Evolutionary conservation across 2,113 vertebrate genomes (phyloP).

Genomic region (Salvelinus namaycush): DNA sequence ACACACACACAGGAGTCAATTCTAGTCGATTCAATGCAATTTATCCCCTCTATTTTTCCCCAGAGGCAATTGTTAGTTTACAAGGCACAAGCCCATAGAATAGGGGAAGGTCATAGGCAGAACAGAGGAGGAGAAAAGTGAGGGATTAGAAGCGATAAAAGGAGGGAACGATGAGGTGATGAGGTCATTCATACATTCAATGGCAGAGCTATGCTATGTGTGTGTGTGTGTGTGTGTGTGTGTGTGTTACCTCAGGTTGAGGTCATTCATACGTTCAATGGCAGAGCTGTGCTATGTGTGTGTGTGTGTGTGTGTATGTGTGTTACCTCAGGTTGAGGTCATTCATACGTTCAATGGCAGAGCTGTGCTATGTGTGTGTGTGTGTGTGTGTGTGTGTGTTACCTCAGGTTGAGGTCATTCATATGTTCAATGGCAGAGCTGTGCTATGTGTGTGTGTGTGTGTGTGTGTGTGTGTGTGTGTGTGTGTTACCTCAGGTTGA

Average conservation of each 20-base stretch:
- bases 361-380: slow-evolving; percentile 68
- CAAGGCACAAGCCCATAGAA: too few relatives aligned
- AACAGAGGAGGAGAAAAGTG: too few relatives aligned
- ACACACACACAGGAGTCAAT: neutral
- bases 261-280: slow-evolving; percentile 85
- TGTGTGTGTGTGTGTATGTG: slow-evolving; percentile 40
- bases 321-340: slow-evolving; percentile 87
- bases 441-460: slow-evolving; percentile 42
- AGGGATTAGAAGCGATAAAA: too few relatives aligned
- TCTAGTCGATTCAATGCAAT: neutral
- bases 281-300: slow-evolving; percentile 76
- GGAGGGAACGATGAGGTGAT: slow-evolving; percentile 72
- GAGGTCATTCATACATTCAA: slow-evolving; percentile 85
- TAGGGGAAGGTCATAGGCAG: too few relatives aligned
- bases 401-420: slow-evolving; percentile 91
- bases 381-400: slow-evolving; percentile 44
- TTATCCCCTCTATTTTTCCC: neutral
- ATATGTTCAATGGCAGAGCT: slow-evolving; percentile 86
- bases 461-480: slow-evolving; percentile 38
- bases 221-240: slow-evolving; percentile 6
- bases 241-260: slow-evolving; percentile 83
- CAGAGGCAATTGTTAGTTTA: too few relatives aligned
- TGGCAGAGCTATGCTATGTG: slow-evolving; percentile 82
- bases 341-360: slow-evolving; percentile 85
- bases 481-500: slow-evolving; percentile 83